Evolutionary conservation across 2,113 vertebrate genomes (phyloP).

Genomic region (Hassar affinis): DNA sequence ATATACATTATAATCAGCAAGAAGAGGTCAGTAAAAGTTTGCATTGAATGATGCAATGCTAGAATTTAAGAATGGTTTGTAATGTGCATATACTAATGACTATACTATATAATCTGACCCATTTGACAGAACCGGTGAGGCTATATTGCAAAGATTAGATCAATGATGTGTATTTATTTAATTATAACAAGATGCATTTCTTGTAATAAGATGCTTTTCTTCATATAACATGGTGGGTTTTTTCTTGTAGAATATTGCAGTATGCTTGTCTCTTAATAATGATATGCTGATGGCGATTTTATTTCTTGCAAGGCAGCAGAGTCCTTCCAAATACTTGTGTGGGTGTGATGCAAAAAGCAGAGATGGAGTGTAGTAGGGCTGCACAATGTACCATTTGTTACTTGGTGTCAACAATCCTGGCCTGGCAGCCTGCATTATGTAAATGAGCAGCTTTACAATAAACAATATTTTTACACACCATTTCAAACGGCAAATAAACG

Average conservation of each 20-base stretch:
- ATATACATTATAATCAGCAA: neutral
- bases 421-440: neutral
- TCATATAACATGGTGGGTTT: neutral
- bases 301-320: neutral
- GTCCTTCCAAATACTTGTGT: neutral
- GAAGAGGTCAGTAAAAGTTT: neutral
- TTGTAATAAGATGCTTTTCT: neutral
- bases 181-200: neutral
- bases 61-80: neutral
- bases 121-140: neutral
- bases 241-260: neutral
- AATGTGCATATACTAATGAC: neutral
- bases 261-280: neutral
- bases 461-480: neutral
- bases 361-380: neutral
- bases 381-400: neutral
- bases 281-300: neutral
- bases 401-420: neutral
- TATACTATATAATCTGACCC: too few species aligned
- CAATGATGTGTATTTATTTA: neutral
- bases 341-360: conserved; percentile 6
- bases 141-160: neutral
- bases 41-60: neutral
- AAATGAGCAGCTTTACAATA: neutral
- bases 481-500: neutral